phyloP scores from a whole-genome alignment of 2,113 vertebrate species.

The Ia io region DNA sequence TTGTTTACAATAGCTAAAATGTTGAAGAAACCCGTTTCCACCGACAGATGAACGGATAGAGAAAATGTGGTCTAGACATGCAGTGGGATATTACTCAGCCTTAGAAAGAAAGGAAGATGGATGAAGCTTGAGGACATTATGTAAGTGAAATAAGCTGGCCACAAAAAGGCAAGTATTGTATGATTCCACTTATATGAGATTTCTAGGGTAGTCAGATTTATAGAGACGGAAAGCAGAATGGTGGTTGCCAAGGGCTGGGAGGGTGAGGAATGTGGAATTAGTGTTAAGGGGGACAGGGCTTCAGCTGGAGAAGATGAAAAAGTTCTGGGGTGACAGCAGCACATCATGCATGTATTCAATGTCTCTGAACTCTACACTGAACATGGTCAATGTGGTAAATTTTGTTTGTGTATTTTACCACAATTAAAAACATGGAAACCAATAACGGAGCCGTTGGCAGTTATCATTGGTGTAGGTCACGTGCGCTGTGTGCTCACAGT shows the following conservation, averaged over 20 bases:
- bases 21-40: neutral
- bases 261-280: neutral
- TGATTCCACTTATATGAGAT: neutral
- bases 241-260: neutral
- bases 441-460: rapidly evolving
- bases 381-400: neutral
- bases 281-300: neutral
- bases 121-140: too few species aligned
- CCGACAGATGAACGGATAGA: neutral
- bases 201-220: neutral
- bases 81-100: neutral
- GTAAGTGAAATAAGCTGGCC: neutral
- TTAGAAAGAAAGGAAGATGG: neutral
- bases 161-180: neutral
- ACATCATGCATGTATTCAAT: neutral
- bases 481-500: neutral
- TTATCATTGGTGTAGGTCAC: neutral
- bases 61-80: neutral
- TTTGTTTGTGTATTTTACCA: neutral
- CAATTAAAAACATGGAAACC: neutral
- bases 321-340: neutral
- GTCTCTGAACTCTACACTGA: neutral
- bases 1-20: neutral
- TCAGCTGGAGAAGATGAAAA: neutral
- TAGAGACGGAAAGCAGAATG: neutral